Base-by-base conservation (phyloP, 2,888 invertebrate genomes). In the Linnaemya vulpina region DNA sequence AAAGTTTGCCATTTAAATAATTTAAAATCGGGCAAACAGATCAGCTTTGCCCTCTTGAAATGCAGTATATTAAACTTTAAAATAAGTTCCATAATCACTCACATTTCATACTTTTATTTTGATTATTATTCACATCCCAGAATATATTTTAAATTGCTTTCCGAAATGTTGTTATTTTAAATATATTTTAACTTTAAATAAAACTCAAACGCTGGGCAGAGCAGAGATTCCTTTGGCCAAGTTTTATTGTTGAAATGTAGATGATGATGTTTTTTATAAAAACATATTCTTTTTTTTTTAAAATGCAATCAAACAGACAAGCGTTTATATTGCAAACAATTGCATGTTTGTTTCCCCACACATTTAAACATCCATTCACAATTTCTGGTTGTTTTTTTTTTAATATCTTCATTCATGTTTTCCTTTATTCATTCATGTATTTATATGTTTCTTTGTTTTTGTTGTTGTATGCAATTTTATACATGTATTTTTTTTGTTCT, bases 361-460 rank as follows among this genome's bases (percentile, higher is more conserved):
- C 60, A 60, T 43, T 40, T 30, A 76, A 60, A 49, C 46, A 49
- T 15, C 49, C 17, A 63, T 40, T 58, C 40, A 40, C 20, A 20
- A 7, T 17, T 49, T 46, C 10, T 8, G 5, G 5, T 51, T 35
- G 7, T 51, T 5, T 22, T 38, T 58, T 65, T 25, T 63, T 70
- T 30, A 10, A 53, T 70, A 35, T 43, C 35, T 71, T 63, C 63
- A 53, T 78, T 60, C 25, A 75, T 43, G 11, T 40, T 63, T 63
- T 53, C 20, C 51, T 75, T 70, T 43, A 62, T 78, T 71, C 70
- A 53, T 70, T 63, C 70, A 63, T 46, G 46, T 81, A 81, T 81
- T 74, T 68, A 62, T 68, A 75, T 53, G 40, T 68, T 80, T 74
- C 58, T 80, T 65, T 60, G n/a, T 30, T 53, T 75, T 60, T 51